A percentile compares a stretch with the other conserved stretches of the same genome.
Evolutionary conservation across 2,888 invertebrate genomes (phyloP).

Genomic region (Lepidonotus clava): DNA sequence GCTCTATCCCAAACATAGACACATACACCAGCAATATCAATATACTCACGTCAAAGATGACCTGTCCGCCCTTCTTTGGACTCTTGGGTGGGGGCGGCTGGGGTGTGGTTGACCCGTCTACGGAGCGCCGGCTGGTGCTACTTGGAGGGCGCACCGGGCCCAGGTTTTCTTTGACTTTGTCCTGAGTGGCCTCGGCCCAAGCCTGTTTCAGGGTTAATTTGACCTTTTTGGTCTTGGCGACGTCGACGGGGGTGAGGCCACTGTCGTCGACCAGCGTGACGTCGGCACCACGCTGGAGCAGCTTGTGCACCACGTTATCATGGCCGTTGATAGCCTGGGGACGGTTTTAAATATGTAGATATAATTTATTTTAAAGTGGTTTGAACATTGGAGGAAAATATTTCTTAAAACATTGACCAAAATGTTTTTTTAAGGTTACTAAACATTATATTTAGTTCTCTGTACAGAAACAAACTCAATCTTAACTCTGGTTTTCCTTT

Average conservation of each 20-base stretch:
- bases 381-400: too few species aligned
- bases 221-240: conserved; percentile 76
- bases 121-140: neutral
- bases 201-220: conserved; percentile 69
- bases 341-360: too few species aligned
- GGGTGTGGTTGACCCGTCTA: neutral
- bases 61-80: conserved; percentile 67
- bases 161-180: conserved; percentile 42
- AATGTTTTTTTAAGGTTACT: too few species aligned
- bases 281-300: conserved; percentile 76
- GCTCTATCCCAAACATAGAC: neutral
- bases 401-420: too few species aligned
- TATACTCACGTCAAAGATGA: conserved; percentile 76
- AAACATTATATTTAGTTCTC: too few species aligned
- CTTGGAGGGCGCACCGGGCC: conserved; percentile 50
- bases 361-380: too few species aligned
- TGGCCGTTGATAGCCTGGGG: conserved; percentile 77
- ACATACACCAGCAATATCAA: neutral
- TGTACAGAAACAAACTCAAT: too few species aligned
- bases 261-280: conserved; percentile 75
- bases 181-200: conserved; percentile 72
- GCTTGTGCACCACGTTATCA: conserved; percentile 70
- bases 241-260: conserved; percentile 76
- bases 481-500: too few species aligned
- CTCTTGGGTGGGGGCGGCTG: conserved; percentile 6